phyloP scores from a whole-genome alignment of 2,113 vertebrate species.

The Pundamilia nyererei region DNA sequence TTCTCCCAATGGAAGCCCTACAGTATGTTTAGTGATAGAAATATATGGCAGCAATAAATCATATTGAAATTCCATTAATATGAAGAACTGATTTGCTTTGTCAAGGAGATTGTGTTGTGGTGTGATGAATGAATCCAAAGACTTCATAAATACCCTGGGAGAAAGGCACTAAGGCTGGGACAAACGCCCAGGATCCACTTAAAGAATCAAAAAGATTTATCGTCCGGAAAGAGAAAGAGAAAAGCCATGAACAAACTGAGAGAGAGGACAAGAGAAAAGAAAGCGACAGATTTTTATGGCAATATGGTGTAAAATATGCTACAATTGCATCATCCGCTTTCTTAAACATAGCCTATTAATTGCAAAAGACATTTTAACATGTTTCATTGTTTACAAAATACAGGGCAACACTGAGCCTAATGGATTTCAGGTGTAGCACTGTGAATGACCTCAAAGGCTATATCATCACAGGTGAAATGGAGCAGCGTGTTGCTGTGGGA shows the following conservation, averaged over 20 bases:
- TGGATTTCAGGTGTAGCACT: background rate
- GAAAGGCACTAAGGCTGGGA: conserved; percentile 34
- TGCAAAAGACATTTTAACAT: background rate
- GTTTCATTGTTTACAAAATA: background rate
- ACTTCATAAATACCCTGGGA: conserved; percentile 48
- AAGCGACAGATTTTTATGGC: background rate
- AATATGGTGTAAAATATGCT: background rate
- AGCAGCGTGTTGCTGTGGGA: background rate
- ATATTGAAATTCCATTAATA: conserved; percentile 56
- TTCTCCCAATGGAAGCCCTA: background rate
- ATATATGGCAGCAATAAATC: conserved; percentile 28
- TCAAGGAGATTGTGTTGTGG: conserved; percentile 32
- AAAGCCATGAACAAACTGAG: background rate
- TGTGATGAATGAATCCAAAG: conserved; percentile 51
- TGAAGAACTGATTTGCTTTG: conserved; percentile 26
- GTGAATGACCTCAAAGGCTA: background rate
- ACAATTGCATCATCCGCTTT: background rate
- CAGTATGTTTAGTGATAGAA: conserved; percentile 30
- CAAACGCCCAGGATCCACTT: conserved; percentile 61
- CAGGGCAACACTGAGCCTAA: background rate
- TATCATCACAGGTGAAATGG: background rate
- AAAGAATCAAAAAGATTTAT: conserved; percentile 55
- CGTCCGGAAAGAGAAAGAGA: background rate
- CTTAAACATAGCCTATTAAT: background rate
- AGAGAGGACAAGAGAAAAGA: background rate